These are phyloP conservation scores for Carollia perspicillata DNA, from an alignment of 2,113 vertebrate species.

Conservation along the genomic window DNA sequence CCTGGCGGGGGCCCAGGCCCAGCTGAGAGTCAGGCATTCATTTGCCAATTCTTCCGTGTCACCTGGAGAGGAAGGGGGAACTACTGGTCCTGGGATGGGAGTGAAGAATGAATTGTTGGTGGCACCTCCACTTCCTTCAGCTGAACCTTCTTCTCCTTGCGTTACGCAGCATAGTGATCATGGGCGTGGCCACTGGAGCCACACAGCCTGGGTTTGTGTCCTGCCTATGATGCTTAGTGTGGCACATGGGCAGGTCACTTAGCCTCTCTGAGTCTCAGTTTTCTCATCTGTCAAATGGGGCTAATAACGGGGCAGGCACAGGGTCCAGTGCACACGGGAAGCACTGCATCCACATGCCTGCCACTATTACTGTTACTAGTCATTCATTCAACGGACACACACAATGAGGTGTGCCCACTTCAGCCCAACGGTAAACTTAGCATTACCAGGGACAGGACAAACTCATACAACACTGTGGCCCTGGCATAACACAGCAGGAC, in stretches of 20 bases:
- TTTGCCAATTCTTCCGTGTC: background rate
- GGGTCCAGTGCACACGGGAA: background rate
- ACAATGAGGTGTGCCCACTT: background rate
- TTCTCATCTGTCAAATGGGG: background rate
- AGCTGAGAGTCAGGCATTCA: background rate
- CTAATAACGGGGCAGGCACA: too few species aligned
- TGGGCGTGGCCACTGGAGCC: background rate
- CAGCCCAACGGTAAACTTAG: background rate
- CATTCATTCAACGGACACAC: background rate
- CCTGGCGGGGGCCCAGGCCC: accelerated
- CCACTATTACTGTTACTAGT: too few species aligned
- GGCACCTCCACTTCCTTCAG: background rate
- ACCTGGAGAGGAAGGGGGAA: too few species aligned
- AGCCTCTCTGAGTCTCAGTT: background rate
- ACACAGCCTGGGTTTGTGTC: accelerated
- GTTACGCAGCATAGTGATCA: accelerated
- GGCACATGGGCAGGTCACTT: background rate
- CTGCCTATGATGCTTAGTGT: too few species aligned
- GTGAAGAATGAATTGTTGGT: background rate
- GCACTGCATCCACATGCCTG: accelerated
- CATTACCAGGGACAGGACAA: background rate
- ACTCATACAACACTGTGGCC: accelerated
- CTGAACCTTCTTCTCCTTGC: background rate
- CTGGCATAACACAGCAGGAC: accelerated
- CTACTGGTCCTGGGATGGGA: background rate